Conservation (phyloP, 2,797 vertebrate species). For the Pogoniulus pusillus region DNA sequence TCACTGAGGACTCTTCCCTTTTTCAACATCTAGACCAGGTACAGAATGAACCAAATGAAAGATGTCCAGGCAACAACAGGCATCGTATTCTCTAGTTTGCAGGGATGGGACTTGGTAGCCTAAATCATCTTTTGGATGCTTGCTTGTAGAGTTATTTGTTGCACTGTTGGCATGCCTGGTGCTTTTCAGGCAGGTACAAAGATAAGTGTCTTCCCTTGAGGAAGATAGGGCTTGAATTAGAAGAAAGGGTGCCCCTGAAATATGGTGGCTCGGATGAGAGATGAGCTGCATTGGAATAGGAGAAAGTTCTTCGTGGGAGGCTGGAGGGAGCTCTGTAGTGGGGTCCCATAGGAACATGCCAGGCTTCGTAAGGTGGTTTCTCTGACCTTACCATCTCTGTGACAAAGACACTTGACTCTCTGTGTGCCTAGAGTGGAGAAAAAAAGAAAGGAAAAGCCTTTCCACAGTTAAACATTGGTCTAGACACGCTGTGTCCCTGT, state of each 20-base stretch:
- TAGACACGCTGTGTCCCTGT: neutral
- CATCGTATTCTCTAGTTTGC: neutral
- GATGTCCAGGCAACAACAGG: neutral
- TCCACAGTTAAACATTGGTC: constrained; percentile 1
- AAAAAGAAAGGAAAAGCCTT: neutral
- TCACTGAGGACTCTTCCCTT: neutral
- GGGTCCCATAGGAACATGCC: neutral
- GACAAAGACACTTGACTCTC: constrained; percentile 21
- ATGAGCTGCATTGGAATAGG: constrained; percentile 13
- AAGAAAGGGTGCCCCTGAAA: constrained; percentile 17
- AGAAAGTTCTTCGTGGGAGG: neutral
- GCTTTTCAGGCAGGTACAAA: neutral
- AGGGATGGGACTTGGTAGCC: neutral
- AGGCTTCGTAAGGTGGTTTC: constrained; percentile 27
- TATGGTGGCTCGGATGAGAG: neutral
- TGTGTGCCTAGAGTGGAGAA: neutral
- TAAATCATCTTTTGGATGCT: neutral
- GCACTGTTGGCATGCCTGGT: neutral
- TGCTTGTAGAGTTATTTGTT: neutral
- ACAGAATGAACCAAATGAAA: neutral
- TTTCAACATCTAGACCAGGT: neutral
- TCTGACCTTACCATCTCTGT: constrained; percentile 13
- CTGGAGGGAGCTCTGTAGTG: constrained; percentile 2
- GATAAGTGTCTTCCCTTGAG: neutral
- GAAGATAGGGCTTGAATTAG: neutral